These are phyloP conservation scores for Hydraecia micacea DNA, from an alignment of 2,888 invertebrate species.

Conservation along the genomic window DNA sequence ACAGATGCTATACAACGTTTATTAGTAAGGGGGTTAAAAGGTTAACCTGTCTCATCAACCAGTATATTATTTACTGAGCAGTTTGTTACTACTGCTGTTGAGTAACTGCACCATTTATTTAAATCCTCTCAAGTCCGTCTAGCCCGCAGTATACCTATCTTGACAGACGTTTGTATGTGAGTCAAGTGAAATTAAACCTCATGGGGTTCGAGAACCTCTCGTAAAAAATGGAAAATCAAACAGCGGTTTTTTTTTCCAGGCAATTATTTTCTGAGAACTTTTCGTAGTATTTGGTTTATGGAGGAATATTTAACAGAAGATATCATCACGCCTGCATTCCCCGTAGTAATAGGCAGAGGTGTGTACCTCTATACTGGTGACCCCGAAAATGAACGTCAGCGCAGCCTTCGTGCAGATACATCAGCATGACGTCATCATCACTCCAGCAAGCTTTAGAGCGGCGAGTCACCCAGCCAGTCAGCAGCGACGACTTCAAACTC, in stretches of 20 bases:
- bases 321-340: no score
- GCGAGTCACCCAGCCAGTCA: no score
- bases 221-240: slow-evolving; percentile 22
- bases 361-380: no score
- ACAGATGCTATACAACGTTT: no score
- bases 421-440: no score
- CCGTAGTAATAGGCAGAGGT: no score
- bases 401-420: no score
- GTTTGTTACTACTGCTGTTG: background rate
- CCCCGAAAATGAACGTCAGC: no score
- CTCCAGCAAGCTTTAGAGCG: no score
- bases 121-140: background rate
- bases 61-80: background rate
- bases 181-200: slow-evolving; percentile 41
- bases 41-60: background rate
- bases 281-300: background rate
- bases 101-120: slow-evolving; percentile 20
- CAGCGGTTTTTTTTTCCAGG: background rate
- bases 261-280: background rate
- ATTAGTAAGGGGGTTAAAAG: background rate
- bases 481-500: no score
- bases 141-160: slow-evolving; percentile 7
- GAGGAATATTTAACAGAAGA: background rate
- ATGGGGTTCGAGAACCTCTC: slow-evolving; percentile 22
- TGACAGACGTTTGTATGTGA: slow-evolving; percentile 31